Base-by-base conservation (phyloP, 2,113 vertebrate species). In the Caranx ignobilis region DNA sequence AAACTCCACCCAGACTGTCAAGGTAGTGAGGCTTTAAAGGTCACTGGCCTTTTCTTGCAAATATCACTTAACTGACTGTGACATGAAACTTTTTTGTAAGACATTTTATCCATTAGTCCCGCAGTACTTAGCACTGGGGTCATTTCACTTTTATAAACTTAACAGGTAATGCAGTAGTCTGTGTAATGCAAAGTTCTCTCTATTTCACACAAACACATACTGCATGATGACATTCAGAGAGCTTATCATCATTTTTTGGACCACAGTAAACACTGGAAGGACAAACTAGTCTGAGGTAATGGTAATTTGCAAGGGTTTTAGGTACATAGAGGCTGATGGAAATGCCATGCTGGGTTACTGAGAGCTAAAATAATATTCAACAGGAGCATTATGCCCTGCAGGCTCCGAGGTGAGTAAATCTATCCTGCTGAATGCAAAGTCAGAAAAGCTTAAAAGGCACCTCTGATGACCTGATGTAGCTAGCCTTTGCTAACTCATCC, bases 1-100 rank as follows among this genome's bases (percentile, higher is more conserved):
- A 47, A 96, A 96, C 86, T 91, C 93, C 35, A 95, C 95, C 6
- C 92, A 91, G 59, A 90, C 90, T 45, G 78, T 93, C 39, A 93
- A 95, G 94, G 96, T 96, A 86, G 55, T 68, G 45, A 50, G 15
- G 34, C 80, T 87, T 72, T 77, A 83, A 86, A 90, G 89, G 79
- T 77, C 76, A 71, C 52, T 86, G 77, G 56, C 85, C 84, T 90
- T 89, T 88, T 87, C 83, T 54, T 56, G 60, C 76, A 92, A 91
- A 90, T 88, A 89, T 83, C 87, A 87, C 57, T 31, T 52, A 81
- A 89, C 60, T 60, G 47, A 84, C 31, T 82, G 26, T 81, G 85
- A 87, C 79, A 77, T 71, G 13, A 77, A 77, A 67, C 65, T 45
- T 69, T 64, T 64, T 74, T 35, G 13, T 12, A 3, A 54, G 35